Base-by-base conservation (phyloP, 1,140 invertebrate species). In the Drosophila mauritiana region DNA sequence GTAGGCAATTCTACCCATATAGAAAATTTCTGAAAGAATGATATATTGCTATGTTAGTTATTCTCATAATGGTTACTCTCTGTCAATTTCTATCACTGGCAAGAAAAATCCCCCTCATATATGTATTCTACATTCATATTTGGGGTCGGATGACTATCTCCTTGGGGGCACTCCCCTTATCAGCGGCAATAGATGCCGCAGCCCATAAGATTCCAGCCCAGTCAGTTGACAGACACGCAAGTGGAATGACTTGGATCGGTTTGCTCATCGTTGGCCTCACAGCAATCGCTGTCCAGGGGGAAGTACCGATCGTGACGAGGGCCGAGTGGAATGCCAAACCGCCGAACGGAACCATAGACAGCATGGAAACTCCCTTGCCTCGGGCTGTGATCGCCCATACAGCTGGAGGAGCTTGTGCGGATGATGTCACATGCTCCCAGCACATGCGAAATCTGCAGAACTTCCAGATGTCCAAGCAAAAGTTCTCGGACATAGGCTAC, bases 261-360 rank as follows among this genome's bases (percentile, higher is more conserved):
- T 4, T 51, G 22, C 37, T 64, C 5, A 40, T 36, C 34, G 46
- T 61, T 17, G 25, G 36, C 20, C 37, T 78, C 48, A 7, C 49
- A 10, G 75, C 49, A 15, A 46, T 52, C 37, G 40, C 27, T 31
- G 73, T 46, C n/a, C 43, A 57, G 0, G 42, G 57, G n/a, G 78
- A 90, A 27, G 53, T 75, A 34, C 53, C 75, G 4, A 61, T 92
- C 17, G 74, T 91, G 49, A 48, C 58, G 4, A 75, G 86, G 2
- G 31, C 63, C 4, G 94, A 95, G 61, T 96, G 95, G 95, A 74
- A 93, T 1, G 95, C 95, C 0, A 94, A 94, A 48, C 92, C 94
- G 0, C 92, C 93, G 0, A 91, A 91, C 0, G 74, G 83, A 0
- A 46, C 78, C 0, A 57, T 94, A 31, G 92, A 92, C 2, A 76